Evolutionary conservation across 2,888 invertebrate genomes (phyloP).

Genomic region (Machimus rusticus): DNA sequence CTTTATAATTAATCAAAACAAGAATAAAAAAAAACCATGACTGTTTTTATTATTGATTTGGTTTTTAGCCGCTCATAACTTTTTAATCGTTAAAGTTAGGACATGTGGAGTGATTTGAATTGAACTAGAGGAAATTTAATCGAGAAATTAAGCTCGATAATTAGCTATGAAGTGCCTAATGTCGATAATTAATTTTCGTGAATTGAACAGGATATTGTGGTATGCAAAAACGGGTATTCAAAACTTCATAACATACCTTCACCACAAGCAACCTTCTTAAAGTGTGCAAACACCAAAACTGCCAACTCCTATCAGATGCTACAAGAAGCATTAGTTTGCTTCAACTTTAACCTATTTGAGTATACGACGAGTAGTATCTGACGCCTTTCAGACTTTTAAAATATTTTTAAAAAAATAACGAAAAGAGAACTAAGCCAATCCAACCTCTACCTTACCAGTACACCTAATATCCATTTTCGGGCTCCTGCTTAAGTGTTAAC

Average conservation of each 20-base stretch:
- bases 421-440: constrained; percentile 18
- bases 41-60: too few species aligned
- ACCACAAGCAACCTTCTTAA: background rate
- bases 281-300: background rate
- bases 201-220: too few species aligned
- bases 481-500: constrained; percentile 61
- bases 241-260: background rate
- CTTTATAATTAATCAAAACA: too few species aligned
- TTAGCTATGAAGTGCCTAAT: too few species aligned
- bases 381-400: constrained; percentile 6
- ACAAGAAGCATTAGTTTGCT: background rate
- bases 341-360: constrained; percentile 21
- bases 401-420: background rate
- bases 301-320: background rate
- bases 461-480: constrained; percentile 60
- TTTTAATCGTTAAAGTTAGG: too few species aligned
- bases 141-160: too few species aligned
- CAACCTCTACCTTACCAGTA: background rate
- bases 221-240: background rate
- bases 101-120: too few species aligned
- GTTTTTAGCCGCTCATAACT: too few species aligned
- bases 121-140: too few species aligned
- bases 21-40: too few species aligned
- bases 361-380: constrained; percentile 14
- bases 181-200: too few species aligned